phyloP scores from a whole-genome alignment of 2,888 invertebrate genomes.

The Dichetophora obliterata region DNA sequence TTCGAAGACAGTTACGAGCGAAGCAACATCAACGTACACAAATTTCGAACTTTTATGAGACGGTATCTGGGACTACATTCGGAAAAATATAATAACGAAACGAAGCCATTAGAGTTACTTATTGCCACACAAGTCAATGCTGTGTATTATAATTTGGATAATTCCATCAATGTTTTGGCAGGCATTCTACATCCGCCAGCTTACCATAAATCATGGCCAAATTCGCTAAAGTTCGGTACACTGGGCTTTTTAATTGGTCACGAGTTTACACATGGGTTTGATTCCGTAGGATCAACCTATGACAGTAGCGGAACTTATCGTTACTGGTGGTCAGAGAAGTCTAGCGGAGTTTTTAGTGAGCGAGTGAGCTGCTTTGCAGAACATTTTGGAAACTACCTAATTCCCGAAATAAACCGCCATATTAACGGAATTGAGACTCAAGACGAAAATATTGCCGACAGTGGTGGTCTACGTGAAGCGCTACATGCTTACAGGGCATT shows the following conservation, averaged over 20 bases:
- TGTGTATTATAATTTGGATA: constrained; percentile 63
- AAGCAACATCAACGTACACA: constrained; percentile 56
- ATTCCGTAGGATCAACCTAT: constrained; percentile 56
- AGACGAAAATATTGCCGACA: constrained; percentile 66
- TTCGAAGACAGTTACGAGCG: constrained; percentile 53
- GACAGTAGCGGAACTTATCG: constrained; percentile 53
- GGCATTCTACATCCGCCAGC: constrained; percentile 62
- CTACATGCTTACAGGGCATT: constrained; percentile 58
- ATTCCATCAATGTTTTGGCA: constrained; percentile 64
- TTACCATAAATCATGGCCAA: constrained; percentile 61
- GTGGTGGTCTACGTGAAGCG: constrained; percentile 60
- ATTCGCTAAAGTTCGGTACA: constrained; percentile 62
- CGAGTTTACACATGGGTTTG: constrained; percentile 65
- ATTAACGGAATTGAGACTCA: constrained; percentile 60
- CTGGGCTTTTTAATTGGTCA: constrained; percentile 64
- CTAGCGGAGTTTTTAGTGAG: constrained; percentile 55
- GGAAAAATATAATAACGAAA: constrained; percentile 47
- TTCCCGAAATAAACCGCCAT: constrained; percentile 63
- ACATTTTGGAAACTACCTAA: constrained; percentile 57
- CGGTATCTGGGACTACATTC: constrained; percentile 57
- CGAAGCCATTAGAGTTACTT: constrained; percentile 59
- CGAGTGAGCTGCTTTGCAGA: constrained; percentile 60
- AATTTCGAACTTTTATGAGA: constrained; percentile 49
- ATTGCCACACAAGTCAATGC: constrained; percentile 61
- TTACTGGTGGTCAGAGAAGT: constrained; percentile 62